Evolutionary conservation across 1,140 invertebrate genomes (phyloP).

Genomic region (Drosophila lowei): DNA sequence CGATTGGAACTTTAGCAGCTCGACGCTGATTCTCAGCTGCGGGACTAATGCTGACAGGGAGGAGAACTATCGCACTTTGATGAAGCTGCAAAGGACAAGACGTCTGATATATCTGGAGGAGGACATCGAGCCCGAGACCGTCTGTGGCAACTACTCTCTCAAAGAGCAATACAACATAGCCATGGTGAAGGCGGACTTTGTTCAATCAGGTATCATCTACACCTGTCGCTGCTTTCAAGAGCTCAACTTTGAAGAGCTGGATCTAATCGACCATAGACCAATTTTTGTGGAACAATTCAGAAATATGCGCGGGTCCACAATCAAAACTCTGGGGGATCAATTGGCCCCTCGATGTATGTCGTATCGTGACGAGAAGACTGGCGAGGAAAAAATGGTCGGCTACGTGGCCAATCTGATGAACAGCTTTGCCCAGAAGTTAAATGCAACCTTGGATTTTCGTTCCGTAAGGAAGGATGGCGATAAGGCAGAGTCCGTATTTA

Average conservation of each 20-base stretch:
- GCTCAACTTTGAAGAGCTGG: conserved; percentile 17
- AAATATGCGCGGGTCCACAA: conserved; percentile 41
- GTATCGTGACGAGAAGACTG: conserved; percentile 12
- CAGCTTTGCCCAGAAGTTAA: conserved; percentile 43
- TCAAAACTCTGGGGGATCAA: conserved; percentile 33
- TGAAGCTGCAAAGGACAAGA: conserved; percentile 40
- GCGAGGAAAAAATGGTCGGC: conserved; percentile 34
- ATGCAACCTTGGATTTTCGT: conserved; percentile 44
- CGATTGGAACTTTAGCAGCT: conserved; percentile 44
- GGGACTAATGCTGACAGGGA: conserved; percentile 25
- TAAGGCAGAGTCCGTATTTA: neutral
- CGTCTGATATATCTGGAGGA: conserved; percentile 29
- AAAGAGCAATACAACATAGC: conserved; percentile 60
- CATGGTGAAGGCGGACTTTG: conserved; percentile 32
- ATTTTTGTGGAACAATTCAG: conserved; percentile 60
- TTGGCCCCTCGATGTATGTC: conserved; percentile 50
- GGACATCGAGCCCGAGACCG: neutral
- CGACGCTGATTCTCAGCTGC: conserved; percentile 44
- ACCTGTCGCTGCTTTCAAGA: conserved; percentile 49
- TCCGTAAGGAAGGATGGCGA: neutral
- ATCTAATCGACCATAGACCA: neutral
- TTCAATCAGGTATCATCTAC: conserved; percentile 15
- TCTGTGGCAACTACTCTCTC: conserved; percentile 35
- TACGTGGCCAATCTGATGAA: conserved; percentile 44
- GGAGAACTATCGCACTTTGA: conserved; percentile 12